Conservation (phyloP, 2,113 vertebrate species). For the Rhinoderma darwinii region DNA sequence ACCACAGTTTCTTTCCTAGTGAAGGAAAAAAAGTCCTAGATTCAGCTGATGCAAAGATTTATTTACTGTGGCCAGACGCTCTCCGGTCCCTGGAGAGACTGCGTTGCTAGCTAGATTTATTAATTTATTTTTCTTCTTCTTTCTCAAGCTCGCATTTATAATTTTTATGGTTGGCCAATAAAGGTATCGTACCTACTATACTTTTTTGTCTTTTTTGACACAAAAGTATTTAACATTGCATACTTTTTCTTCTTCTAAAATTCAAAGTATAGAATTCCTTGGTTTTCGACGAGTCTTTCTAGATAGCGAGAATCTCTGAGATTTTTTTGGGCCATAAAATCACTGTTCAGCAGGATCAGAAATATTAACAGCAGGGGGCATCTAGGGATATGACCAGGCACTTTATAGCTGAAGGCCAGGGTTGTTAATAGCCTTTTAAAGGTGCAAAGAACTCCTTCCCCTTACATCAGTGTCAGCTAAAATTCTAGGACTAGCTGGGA, state of each 20-base stretch:
- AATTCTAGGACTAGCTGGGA: not conserved
- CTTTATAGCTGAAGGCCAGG: slow-evolving; percentile 31
- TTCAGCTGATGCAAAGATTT: slow-evolving; percentile 48
- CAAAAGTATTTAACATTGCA: too few species aligned
- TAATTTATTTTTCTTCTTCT: slow-evolving; percentile 1
- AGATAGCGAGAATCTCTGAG: not conserved
- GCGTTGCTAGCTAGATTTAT: slow-evolving; percentile 47
- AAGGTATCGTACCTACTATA: too few species aligned
- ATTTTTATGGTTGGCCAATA: too few species aligned
- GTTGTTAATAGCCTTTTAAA: slow-evolving; percentile 31
- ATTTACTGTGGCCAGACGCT: slow-evolving; percentile 52
- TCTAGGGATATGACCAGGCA: not conserved
- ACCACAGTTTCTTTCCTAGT: slow-evolving; percentile 24
- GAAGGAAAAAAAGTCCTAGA: slow-evolving; percentile 1
- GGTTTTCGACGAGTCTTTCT: slow-evolving; percentile 6
- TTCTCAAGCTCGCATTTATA: too few species aligned
- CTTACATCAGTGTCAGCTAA: not conserved
- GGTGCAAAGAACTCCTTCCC: not conserved
- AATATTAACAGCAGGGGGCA: slow-evolving; percentile 2
- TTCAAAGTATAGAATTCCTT: not conserved
- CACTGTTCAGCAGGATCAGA: not conserved
- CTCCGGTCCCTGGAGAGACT: slow-evolving; percentile 38
- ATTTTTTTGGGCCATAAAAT: slow-evolving; percentile 22
- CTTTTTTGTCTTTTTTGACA: too few species aligned
- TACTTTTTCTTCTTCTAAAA: not conserved